A percentile compares a stretch with the other conserved stretches of the same genome.
Conservation (phyloP, 2,797 vertebrate species). For the Myripristis jacobus region DNA sequence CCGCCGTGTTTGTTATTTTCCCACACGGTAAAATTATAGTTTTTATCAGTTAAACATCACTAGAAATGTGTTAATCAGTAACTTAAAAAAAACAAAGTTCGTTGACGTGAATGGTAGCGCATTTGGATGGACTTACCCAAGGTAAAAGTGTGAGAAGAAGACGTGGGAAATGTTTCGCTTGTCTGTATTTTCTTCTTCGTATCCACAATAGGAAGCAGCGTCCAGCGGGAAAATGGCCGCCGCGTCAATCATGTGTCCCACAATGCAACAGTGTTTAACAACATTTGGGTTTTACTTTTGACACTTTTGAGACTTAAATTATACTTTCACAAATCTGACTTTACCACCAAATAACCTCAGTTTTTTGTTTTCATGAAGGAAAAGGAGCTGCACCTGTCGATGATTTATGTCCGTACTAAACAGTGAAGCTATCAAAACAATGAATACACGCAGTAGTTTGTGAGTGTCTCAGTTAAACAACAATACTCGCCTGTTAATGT, state of each 20-base stretch:
- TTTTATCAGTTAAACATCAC: constrained; percentile 15
- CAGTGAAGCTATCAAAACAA: too few species aligned
- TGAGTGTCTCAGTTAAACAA: too few species aligned
- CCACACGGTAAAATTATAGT: constrained; percentile 31
- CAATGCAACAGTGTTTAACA: constrained; percentile 72
- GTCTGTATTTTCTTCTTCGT: constrained; percentile 81
- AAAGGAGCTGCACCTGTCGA: too few species aligned
- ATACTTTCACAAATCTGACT: too few species aligned
- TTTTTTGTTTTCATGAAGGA: too few species aligned
- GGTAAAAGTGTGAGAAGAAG: constrained; percentile 62
- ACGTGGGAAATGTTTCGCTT: constrained; percentile 74
- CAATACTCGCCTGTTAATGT: too few species aligned
- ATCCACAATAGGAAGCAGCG: constrained; percentile 82
- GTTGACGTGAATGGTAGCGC: background rate
- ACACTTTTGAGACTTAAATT: too few species aligned
- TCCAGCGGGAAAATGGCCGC: constrained; percentile 86
- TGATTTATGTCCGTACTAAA: too few species aligned
- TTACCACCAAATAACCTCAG: too few species aligned
- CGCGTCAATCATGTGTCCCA: constrained; percentile 79
- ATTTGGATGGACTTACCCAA: constrained; percentile 68
- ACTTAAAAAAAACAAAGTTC: constrained; percentile 52
- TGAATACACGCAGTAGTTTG: too few species aligned
- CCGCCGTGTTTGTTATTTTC: constrained; percentile 62
- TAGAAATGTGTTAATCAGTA: constrained; percentile 4
- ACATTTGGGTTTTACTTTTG: constrained; percentile 34